Evolutionary conservation across 2,797 vertebrate species (phyloP).

Genomic region (Adrianichthys oophorus): DNA sequence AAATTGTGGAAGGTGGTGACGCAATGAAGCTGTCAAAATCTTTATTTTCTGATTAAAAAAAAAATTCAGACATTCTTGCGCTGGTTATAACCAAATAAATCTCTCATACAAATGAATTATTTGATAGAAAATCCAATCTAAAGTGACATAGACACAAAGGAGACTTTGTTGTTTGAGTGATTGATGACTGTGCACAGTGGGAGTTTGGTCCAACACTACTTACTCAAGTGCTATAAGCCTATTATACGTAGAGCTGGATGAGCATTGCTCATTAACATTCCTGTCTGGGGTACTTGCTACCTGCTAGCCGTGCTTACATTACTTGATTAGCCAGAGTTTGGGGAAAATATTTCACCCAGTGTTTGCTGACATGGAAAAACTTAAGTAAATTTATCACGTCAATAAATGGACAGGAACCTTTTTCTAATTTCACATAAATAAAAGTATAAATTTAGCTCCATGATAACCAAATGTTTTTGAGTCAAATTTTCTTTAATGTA

Average conservation of each 20-base stretch:
- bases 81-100: slow-evolving; percentile 6
- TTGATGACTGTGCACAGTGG: slow-evolving; percentile 43
- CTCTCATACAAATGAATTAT: slow-evolving; percentile 13
- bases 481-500: slow-evolving; percentile 30
- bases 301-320: slow-evolving; percentile 60
- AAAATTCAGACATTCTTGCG: background rate
- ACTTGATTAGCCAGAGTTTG: slow-evolving; percentile 49
- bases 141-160: slow-evolving; percentile 46
- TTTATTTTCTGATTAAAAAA: background rate
- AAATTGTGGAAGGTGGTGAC: slow-evolving; percentile 12
- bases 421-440: slow-evolving; percentile 16
- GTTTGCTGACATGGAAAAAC: slow-evolving; percentile 18
- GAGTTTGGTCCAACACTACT: slow-evolving; percentile 44
- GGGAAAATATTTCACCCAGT: slow-evolving; percentile 28
- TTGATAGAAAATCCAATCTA: slow-evolving; percentile 14
- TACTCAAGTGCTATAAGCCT: slow-evolving; percentile 65
- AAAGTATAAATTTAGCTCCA: background rate
- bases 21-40: slow-evolving; percentile 4
- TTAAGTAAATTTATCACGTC: slow-evolving; percentile 17
- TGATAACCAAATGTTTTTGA: slow-evolving; percentile 11
- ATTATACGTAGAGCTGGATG: slow-evolving; percentile 66
- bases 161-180: slow-evolving; percentile 36
- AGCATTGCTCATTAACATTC: slow-evolving; percentile 73
- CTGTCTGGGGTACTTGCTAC: slow-evolving; percentile 70
- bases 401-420: slow-evolving; percentile 1